Base-by-base conservation (phyloP, 1,140 invertebrate species). In the Macrostomum lignano region DNA sequence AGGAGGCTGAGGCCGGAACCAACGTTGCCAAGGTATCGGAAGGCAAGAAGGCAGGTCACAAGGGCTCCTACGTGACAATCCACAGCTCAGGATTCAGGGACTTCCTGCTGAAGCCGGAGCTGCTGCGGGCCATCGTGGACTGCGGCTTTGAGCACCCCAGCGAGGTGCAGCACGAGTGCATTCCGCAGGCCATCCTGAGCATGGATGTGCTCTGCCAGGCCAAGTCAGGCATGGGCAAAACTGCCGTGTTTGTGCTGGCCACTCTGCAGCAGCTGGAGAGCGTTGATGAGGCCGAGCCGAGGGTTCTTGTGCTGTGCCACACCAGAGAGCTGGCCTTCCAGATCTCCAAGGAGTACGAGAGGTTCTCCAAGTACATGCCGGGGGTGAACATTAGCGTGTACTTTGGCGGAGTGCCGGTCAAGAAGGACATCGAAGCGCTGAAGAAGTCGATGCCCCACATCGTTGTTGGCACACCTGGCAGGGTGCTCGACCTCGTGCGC, bases 221-320 rank as follows among this genome's bases (percentile, higher is more conserved):
- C 1, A 98, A 96, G 57, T 98, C 88, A 44, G 88, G 88, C 64
- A 98, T 98, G 88, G 88, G 88, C 7, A 98, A 98, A 63, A 96
- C 88, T 0, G 88, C 88, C 33, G 88, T 98, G 1, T 98, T 96
- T 63, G 88, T 98, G 1, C 61, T 96, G 41, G 86, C 88, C 2
- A 96, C 88, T 3, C 60, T 96, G 17, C 88, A 98, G 48, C 88
- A 65, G 36, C 41, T 96, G 31, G 86, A 96, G 56, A n/a, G 33
- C 9, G 3, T 7, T 9, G 25, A 36, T 36, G 31, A 35, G n/a
- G 11, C 5, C 3, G 9, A 17, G 55, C 71, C 77, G 1, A 72
- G 74, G 1, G 84, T 91, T 2, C 60, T 96, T 24, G 86, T 94
- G 1, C 82, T 94, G 73, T 93, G 86, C 53, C 86, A 96, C 55